Evolutionary conservation across 2,797 vertebrate genomes (phyloP).

Genomic region (Rhabdophis nuchalis): DNA sequence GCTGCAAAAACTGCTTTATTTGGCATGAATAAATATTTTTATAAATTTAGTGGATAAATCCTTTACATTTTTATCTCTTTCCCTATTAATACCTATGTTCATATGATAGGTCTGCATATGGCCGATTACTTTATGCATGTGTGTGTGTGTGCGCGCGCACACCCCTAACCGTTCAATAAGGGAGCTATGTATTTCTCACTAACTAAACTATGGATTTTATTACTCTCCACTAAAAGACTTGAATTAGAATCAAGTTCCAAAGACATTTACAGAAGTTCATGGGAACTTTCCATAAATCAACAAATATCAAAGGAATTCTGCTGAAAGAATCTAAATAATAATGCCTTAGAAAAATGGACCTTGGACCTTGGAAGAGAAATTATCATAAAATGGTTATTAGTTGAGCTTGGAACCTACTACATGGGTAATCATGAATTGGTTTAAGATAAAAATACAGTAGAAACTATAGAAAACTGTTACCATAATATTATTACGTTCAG

Average conservation of each 20-base stretch:
- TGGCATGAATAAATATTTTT: background rate
- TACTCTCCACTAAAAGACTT: background rate
- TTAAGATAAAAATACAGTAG: background rate
- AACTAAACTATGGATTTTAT: background rate
- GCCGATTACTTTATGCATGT: background rate
- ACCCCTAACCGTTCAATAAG: background rate
- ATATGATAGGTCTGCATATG: background rate
- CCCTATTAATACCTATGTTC: background rate
- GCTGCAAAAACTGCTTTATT: constrained; percentile 6
- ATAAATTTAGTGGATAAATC: background rate
- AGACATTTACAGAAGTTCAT: background rate
- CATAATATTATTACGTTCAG: background rate
- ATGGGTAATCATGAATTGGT: background rate
- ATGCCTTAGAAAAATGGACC: background rate
- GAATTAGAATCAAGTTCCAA: background rate
- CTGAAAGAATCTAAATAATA: background rate
- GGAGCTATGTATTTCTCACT: background rate
- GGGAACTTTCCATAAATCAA: background rate
- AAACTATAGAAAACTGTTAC: background rate
- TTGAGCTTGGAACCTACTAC: background rate
- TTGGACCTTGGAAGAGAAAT: background rate
- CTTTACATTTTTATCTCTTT: background rate
- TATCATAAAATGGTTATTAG: background rate
- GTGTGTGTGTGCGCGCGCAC: no score
- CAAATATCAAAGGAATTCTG: background rate